Base-by-base conservation (phyloP, 2,113 vertebrate genomes). In the Callopanchax toddi region DNA sequence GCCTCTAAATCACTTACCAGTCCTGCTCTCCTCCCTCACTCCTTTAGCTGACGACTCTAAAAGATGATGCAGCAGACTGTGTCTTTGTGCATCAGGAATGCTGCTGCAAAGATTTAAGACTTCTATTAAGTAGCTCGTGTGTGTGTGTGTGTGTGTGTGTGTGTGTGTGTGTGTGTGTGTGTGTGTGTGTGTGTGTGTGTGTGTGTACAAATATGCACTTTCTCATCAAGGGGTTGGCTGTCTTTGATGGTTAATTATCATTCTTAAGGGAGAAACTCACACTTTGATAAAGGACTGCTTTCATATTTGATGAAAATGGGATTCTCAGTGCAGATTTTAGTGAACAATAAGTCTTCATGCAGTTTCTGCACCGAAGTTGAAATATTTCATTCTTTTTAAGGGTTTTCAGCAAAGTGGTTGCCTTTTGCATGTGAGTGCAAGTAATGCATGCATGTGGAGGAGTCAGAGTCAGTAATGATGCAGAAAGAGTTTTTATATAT, bases 21-120 rank as follows among this genome's bases (percentile, higher is more conserved):
- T 37, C 60, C 55, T 66, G 54, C 37, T 56, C 5, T 49, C 36
- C 20, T 60, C 34, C 34, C 60, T 76, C 57, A 25, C 54, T 54
- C 60, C 59, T 56, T 73, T 43, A 68, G 74, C 62, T 71, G 75
- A 80, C 26, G 48, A 72, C 70, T 75, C 57, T 54, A 20, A 53
- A 76, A 22, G 67, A 63, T 65, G 67, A 77, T 67, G 60, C 67
- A 58, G 76, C 51, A 26, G 53, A 37, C 58, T 21, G 61, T 65
- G 20, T 42, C 34, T 50, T 29, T 56, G 34, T 61, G 53, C 20
- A 17, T 7, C 1, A 23, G 52, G 20, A 52, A 51, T 21, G 21
- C 45, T 18, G 75, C 66, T 57, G 42, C 39, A 9, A 29, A 13
- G 57, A 32, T 42, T 54, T 20, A 48, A 60, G 21, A 48, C 42